phyloP scores from a whole-genome alignment of 2,797 vertebrate genomes.

The Mallotus villosus region DNA sequence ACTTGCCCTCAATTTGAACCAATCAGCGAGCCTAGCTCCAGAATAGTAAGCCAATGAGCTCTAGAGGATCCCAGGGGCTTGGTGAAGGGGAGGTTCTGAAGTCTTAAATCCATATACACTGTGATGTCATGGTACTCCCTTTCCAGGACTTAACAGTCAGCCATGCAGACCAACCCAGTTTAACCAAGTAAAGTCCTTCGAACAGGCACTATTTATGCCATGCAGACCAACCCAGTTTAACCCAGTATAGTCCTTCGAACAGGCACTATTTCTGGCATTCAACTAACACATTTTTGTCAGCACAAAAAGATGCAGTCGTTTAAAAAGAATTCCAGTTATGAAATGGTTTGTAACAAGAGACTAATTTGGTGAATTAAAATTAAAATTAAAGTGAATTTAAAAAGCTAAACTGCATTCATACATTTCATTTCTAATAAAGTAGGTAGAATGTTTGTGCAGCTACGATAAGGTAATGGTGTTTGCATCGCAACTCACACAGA shows the following conservation, averaged over 20 bases:
- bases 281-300: background rate
- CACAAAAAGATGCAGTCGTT: background rate
- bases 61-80: conserved; percentile 55
- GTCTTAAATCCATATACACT: conserved; percentile 31
- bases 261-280: conserved; percentile 14
- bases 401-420: too few species aligned
- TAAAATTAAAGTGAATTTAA: too few species aligned
- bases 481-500: background rate
- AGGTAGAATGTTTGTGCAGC: background rate
- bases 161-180: conserved; percentile 7
- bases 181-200: background rate
- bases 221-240: conserved; percentile 1
- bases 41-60: conserved; percentile 60
- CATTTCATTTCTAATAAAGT: background rate
- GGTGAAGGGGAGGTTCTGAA: conserved; percentile 53
- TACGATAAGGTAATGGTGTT: background rate
- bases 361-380: too few species aligned
- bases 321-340: background rate
- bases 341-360: too few species aligned
- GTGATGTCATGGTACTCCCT: conserved; percentile 54
- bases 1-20: conserved; percentile 72
- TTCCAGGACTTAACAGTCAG: conserved; percentile 27
- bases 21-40: conserved; percentile 49
- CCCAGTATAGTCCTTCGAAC: background rate
- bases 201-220: conserved; percentile 15